Conservation (phyloP, 2,888 invertebrate species). For the Romanomermis culicivorax region DNA sequence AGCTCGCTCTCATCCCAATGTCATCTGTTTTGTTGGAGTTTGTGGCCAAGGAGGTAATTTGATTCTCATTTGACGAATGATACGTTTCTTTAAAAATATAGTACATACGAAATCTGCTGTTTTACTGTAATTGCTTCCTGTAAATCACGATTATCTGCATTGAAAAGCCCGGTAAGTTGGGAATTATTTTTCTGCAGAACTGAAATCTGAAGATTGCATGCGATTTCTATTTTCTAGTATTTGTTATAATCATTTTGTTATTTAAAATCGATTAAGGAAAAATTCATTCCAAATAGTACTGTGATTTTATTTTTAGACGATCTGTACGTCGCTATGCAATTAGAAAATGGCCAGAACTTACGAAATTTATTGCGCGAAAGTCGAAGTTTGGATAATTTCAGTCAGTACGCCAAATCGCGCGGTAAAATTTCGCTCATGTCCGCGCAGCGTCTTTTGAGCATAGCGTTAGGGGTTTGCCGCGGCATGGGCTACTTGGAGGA, state of each 20-base stretch:
- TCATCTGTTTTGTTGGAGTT: constrained; percentile 2
- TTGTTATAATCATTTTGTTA: too few relatives aligned
- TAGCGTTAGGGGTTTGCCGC: constrained; percentile 1
- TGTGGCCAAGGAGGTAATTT: constrained; percentile 7
- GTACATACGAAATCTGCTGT: too few relatives aligned
- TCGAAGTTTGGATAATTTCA: constrained; percentile 3
- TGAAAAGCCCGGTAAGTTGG: too few relatives aligned
- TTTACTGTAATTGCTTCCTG: too few relatives aligned
- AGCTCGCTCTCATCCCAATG: constrained; percentile 5
- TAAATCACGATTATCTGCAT: too few relatives aligned
- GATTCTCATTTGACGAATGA: too few relatives aligned
- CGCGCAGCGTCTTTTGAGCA: neutral
- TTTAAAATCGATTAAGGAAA: too few relatives aligned
- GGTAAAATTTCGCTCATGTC: constrained; percentile 3
- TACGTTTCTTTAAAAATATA: too few relatives aligned
- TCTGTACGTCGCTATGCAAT: constrained; percentile 3
- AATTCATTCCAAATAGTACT: too few relatives aligned
- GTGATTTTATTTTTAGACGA: constrained; percentile 4
- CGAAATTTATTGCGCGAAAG: constrained; percentile 9
- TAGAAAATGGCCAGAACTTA: constrained; percentile 5
- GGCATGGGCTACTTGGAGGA: constrained; percentile 6
- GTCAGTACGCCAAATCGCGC: constrained; percentile 1
- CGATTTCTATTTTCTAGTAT: too few relatives aligned
- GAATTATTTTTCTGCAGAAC: too few relatives aligned
- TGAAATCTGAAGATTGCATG: too few relatives aligned